A percentile compares a stretch with the other conserved stretches of the same genome.
phyloP scores from a whole-genome alignment of 1,140 invertebrate species.

The Wasmannia auropunctata region DNA sequence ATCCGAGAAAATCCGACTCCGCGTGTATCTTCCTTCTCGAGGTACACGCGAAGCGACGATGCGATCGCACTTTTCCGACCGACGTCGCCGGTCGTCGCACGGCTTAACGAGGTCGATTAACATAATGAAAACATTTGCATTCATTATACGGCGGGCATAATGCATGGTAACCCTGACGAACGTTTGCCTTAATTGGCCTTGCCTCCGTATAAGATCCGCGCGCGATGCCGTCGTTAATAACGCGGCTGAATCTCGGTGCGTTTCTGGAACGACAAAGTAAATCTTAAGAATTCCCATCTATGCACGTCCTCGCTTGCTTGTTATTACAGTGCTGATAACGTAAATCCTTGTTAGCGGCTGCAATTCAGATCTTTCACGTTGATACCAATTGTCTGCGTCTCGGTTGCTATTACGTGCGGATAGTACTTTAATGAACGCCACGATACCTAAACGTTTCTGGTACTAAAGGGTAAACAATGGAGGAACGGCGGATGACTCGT shows the following conservation, averaged over 20 bases:
- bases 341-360: slow-evolving; percentile 2
- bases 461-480: not conserved
- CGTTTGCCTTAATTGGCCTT: slow-evolving; percentile 48
- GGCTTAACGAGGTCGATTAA: slow-evolving; percentile 40
- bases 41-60: not conserved
- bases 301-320: not conserved
- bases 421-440: not conserved
- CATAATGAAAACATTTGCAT: slow-evolving; percentile 59
- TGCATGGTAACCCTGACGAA: slow-evolving; percentile 39
- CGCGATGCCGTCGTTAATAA: slow-evolving; percentile 46
- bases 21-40: not conserved
- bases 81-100: slow-evolving; percentile 18
- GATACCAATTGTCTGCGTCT: not conserved
- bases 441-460: no score
- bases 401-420: not conserved
- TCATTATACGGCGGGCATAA: slow-evolving; percentile 36
- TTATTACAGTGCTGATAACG: not conserved
- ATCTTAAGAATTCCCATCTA: not conserved
- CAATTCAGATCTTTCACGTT: not conserved
- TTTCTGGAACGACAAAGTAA: slow-evolving; percentile 21
- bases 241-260: not conserved
- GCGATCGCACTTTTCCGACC: slow-evolving; percentile 36
- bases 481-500: slow-evolving; percentile 17
- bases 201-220: slow-evolving; percentile 4
- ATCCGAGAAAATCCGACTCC: slow-evolving; percentile 14